Evolutionary conservation across 2,113 vertebrate genomes (phyloP), one percentile per base, ranked within the genome.

Genomic region (Microcebus griseorufus): DNA sequence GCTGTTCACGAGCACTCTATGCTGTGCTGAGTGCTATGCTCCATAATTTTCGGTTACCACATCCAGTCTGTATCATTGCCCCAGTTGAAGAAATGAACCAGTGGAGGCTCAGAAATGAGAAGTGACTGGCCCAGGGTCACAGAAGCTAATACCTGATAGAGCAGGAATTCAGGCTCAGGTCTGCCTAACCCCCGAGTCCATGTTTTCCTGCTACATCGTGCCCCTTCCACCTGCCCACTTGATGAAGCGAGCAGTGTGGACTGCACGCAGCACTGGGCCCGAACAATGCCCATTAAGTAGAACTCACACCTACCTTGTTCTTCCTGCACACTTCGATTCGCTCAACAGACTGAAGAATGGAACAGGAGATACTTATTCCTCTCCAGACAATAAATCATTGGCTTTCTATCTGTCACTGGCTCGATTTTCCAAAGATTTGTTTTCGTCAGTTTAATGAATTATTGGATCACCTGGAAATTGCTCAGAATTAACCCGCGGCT

Each of bases 391-490:
- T 97, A 97, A 98, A 98, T 98, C 98, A 98, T 27, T n/a, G 95
- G 96, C 91, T 96, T 94, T 97, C 96, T 91, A 83, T 97, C 96
- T 98, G 98, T 98, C 98, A 96, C 87, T 1, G 1, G 83, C 95
- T 97, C 84, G 94, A 97, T 93, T 97, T 97, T 93, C 97, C 97
- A 93, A 96, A 98, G 98, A 96, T 98, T 97, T 98, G 97, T 98
- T 98, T 98, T 98, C 81, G 70, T 98, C 93, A 93, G 73, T 96
- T 95, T 98, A 98, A 98, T 98, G 97, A 98, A 98, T 98, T 97
- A 98, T 93, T 90, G 98, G 97, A 96, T 98, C 97, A 98, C 94
- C 94, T 98, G 97, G 96, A 98, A 98, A 98, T 98, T 95, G 97
- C 96, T 98, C 95, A 94, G 98, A 98, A 98, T 98, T 98, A 98